These are phyloP conservation scores for Deladenus siricidicola DNA, from an alignment of 2,888 invertebrate genomes.

Conservation along the genomic window DNA sequence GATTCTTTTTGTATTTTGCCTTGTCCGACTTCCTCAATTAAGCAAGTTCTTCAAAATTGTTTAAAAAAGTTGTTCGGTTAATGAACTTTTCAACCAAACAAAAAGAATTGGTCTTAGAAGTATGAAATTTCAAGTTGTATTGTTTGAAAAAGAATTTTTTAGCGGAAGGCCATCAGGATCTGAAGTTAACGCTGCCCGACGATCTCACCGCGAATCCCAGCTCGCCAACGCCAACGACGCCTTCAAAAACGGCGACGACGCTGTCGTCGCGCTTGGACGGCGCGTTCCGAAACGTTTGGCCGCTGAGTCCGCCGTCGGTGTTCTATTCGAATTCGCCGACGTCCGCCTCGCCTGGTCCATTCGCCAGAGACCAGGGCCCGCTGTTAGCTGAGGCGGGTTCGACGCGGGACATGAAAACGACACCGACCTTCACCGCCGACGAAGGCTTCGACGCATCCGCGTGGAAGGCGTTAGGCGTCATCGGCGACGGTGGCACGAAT, in stretches of 20 bases:
- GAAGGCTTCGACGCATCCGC: background rate
- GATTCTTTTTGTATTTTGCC: too few relatives aligned
- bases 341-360: too few relatives aligned
- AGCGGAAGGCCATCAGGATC: background rate
- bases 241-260: background rate
- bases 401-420: too few relatives aligned
- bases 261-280: background rate
- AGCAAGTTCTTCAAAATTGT: too few relatives aligned
- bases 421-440: too few relatives aligned
- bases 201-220: background rate
- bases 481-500: background rate
- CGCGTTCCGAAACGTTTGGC: background rate
- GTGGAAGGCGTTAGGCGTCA: background rate
- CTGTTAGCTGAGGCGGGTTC: too few relatives aligned
- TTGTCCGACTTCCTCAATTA: too few relatives aligned
- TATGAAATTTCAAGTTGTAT: background rate
- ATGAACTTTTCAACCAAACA: too few relatives aligned
- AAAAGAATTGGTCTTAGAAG: background rate
- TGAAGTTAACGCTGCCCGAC: background rate
- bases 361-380: too few relatives aligned
- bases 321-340: background rate
- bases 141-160: background rate
- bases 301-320: background rate
- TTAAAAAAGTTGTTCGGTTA: too few relatives aligned
- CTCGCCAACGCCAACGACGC: background rate